These are phyloP conservation scores for Hipparchia semele DNA, from an alignment of 2,888 invertebrate species.

Conservation along the genomic window DNA sequence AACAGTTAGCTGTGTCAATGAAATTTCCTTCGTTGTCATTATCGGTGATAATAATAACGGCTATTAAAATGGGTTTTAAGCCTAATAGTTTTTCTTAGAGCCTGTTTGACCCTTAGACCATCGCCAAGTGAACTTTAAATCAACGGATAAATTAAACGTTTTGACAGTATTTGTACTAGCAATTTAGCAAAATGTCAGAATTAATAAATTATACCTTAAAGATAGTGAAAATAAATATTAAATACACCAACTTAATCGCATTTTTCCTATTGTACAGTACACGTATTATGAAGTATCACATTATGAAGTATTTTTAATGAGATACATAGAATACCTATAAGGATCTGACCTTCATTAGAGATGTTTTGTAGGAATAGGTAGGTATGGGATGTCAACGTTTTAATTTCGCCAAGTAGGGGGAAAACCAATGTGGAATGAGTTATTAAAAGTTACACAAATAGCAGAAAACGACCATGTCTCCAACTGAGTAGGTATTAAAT, in stretches of 20 bases:
- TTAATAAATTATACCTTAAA: too few species aligned
- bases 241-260: background rate
- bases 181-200: too few species aligned
- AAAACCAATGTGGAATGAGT: background rate
- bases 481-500: conserved; percentile 17
- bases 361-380: background rate
- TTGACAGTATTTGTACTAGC: too few species aligned
- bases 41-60: conserved; percentile 1
- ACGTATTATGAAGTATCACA: too few species aligned
- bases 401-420: background rate
- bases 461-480: conserved; percentile 3
- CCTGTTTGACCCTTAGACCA: too few species aligned
- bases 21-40: background rate
- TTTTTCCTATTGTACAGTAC: too few species aligned
- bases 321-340: background rate
- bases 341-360: background rate
- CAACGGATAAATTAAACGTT: too few species aligned
- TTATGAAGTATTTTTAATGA: too few species aligned
- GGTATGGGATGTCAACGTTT: background rate
- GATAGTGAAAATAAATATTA: background rate
- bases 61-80: background rate
- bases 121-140: too few species aligned
- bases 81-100: background rate
- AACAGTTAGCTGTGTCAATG: conserved; percentile 11
- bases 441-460: background rate